phyloP scores from a whole-genome alignment of 1,140 invertebrate species.

The Halictus rubicundus region DNA sequence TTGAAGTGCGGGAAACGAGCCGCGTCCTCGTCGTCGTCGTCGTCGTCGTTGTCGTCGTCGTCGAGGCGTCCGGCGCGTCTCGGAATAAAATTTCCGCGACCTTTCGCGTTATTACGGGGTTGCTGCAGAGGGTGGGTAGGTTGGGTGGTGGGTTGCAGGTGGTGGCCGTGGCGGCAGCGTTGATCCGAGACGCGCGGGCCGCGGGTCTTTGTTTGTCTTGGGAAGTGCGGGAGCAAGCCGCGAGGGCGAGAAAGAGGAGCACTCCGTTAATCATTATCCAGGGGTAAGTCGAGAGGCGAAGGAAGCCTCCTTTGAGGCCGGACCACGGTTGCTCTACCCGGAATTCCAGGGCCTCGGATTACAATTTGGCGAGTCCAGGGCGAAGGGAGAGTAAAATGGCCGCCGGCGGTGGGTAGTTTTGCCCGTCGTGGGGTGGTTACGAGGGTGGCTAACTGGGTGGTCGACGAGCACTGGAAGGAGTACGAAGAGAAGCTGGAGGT shows the following conservation, averaged over 20 bases:
- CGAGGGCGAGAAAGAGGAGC: constrained; percentile 63
- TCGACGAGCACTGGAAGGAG: constrained; percentile 69
- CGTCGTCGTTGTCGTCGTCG: no score
- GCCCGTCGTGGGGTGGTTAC: constrained; percentile 66
- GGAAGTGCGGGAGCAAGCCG: constrained; percentile 34
- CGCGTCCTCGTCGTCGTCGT: no score
- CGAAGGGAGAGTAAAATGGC: constrained; percentile 79
- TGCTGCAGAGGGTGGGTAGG: background rate
- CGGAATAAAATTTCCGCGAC: constrained; percentile 35
- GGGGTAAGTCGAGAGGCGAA: constrained; percentile 68
- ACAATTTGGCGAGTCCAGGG: constrained; percentile 77
- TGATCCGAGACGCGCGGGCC: constrained; percentile 40
- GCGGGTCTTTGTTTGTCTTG: constrained; percentile 60
- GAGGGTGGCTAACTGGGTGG: constrained; percentile 76
- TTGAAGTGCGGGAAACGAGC: background rate
- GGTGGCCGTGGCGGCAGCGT: constrained; percentile 11
- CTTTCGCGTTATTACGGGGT: constrained; percentile 6
- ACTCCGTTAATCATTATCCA: constrained; percentile 69
- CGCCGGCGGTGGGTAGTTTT: constrained; percentile 76
- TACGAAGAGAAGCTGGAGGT: constrained; percentile 60
- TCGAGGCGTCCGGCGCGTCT: background rate
- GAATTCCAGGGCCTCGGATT: constrained; percentile 77
- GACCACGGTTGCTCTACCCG: constrained; percentile 70
- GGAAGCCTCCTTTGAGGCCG: constrained; percentile 73
- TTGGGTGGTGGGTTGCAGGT: background rate